Evolutionary conservation across 1,140 invertebrate species (phyloP), one percentile per base, ranked within the genome.

Genomic region (silkworm (Bombyx mori)): DNA sequence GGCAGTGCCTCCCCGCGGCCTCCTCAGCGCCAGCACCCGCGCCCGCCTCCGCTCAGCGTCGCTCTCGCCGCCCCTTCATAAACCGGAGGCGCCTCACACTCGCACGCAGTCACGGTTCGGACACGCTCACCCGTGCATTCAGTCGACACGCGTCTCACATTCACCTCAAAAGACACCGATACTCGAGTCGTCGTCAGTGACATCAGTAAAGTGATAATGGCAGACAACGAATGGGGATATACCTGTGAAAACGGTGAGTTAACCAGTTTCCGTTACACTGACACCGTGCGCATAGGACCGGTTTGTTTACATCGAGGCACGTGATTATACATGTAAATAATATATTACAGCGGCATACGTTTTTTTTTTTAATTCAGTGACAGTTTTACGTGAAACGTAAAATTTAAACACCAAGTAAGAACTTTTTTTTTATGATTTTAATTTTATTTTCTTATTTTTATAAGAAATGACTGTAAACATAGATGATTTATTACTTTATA

Each of bases 171-270:
- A 22, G 8, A 46, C 6, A 58, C 10, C 8, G 44, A 12, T 46
- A 44, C 52, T 48, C 58, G 45, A 44, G 50, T 44, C 44, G 49
- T 26, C 44, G 48, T 52, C 58, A 65, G 53, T 42, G 45, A 47
- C 61, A 73, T 62, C 55, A 71, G 77, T 77, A 56, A 60, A 58
- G 73, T 69, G 62, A 70, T 63, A 62, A 86, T 82, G 78, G 79
- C 71, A 52, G 74, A 70, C 58, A 61, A 75, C 58, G 87, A 88
- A 56, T 88, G 87, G 87, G 87, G 87, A 73, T 88, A 88, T 78
- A 82, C 82, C 53, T 73, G 80, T 58, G 80, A 83, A 60, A 88
- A 88, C 71, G 87, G 87, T 88, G 71, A 88, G 86, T 86, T 61
- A 56, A 71, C 60, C 59, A 63, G 53, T 60, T 63, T 62, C 56